Conservation (phyloP, 2,888 invertebrate species). For the Spisula solida region DNA sequence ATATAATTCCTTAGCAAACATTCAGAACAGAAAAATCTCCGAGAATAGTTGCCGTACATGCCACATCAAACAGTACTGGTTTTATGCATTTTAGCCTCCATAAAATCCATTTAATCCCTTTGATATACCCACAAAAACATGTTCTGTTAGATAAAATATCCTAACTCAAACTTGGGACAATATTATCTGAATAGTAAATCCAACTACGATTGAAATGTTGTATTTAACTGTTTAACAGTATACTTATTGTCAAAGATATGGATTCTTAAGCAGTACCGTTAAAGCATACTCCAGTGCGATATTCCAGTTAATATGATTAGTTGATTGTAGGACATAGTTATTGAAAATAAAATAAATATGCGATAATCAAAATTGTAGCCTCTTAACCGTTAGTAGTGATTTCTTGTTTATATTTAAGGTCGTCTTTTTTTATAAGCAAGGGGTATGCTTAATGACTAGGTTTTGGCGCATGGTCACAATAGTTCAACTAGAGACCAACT, state of each 20-base stretch:
- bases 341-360: too few relatives aligned
- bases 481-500: too few relatives aligned
- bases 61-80: neutral
- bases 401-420: too few relatives aligned
- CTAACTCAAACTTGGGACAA: conserved; percentile 38
- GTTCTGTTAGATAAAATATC: conserved; percentile 51
- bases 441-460: too few relatives aligned
- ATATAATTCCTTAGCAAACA: neutral
- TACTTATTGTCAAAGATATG: neutral
- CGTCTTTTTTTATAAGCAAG: too few relatives aligned
- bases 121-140: conserved; percentile 43
- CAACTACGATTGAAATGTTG: conserved; percentile 22
- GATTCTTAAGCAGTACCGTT: too few relatives aligned
- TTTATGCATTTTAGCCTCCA: conserved; percentile 17
- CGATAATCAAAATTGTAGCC: too few relatives aligned
- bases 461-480: too few relatives aligned
- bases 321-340: too few relatives aligned
- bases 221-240: neutral
- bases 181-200: conserved; percentile 52
- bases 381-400: too few relatives aligned
- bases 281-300: too few relatives aligned
- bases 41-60: neutral
- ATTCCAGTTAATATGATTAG: too few relatives aligned
- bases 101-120: conserved; percentile 40
- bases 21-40: neutral